Percentiles rank a stretch among this genome's conserved stretches.
These are phyloP conservation scores for Ptychoptera albimana DNA, from an alignment of 2,888 invertebrate genomes.

Conservation along the genomic window DNA sequence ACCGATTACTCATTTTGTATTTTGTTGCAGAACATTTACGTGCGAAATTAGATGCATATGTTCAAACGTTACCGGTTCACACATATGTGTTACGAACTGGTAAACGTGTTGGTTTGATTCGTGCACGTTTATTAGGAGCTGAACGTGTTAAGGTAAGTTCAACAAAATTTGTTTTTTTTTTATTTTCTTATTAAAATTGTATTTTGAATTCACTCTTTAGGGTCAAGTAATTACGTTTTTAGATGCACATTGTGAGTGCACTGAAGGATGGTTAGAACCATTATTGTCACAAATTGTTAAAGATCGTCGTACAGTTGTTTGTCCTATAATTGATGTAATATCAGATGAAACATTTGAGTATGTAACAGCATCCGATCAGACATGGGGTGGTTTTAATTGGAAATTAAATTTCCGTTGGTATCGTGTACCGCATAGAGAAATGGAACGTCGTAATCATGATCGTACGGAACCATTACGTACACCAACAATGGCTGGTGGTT, in stretches of 20 bases:
- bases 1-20: constrained; percentile 5
- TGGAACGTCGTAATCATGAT: constrained; percentile 84
- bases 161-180: neutral
- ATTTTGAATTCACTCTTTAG: constrained; percentile 10
- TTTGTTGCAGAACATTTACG: constrained; percentile 64
- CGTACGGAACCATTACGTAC: constrained; percentile 83
- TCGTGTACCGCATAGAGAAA: constrained; percentile 92
- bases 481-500: constrained; percentile 96
- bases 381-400: constrained; percentile 99
- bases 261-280: constrained; percentile 98
- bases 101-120: constrained; percentile 86
- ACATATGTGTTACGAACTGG: constrained; percentile 80
- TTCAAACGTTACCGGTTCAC: constrained; percentile 67
- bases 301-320: constrained; percentile 86
- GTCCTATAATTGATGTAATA: constrained; percentile 98
- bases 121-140: constrained; percentile 88
- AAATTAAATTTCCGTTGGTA: constrained; percentile 99
- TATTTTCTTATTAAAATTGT: neutral
- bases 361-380: constrained; percentile 96
- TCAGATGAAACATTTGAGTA: constrained; percentile 98
- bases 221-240: constrained; percentile 32
- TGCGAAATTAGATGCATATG: constrained; percentile 75
- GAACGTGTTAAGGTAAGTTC: constrained; percentile 83
- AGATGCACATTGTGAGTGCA: constrained; percentile 36
- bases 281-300: constrained; percentile 79